Percentiles rank a stretch among this genome's conserved stretches.
Conservation (phyloP, 2,113 vertebrate species). For the Sturnus vulgaris region DNA sequence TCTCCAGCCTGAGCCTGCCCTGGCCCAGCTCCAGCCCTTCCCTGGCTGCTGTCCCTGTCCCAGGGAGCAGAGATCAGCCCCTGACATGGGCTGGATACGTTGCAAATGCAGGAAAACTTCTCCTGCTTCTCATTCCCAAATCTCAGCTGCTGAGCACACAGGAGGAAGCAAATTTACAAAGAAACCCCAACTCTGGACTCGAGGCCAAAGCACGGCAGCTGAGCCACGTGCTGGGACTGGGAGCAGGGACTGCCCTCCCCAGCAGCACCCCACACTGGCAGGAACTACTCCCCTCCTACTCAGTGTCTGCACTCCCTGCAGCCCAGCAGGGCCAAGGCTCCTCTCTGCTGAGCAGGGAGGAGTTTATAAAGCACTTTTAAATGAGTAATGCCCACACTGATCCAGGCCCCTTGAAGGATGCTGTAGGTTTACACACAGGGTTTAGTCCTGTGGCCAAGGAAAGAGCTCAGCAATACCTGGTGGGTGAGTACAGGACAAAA, state of each 20-base stretch:
- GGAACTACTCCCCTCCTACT: not conserved
- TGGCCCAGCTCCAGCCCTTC: not conserved
- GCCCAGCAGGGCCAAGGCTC: not conserved
- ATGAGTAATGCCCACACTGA: not conserved
- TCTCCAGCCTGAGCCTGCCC: not conserved
- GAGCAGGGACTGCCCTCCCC: not conserved
- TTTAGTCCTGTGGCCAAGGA: not conserved
- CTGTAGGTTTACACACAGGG: rapidly evolving
- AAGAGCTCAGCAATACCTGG: not conserved
- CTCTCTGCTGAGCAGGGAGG: not conserved
- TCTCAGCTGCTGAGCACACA: not conserved
- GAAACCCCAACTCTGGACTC: not conserved
- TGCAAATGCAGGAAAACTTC: not conserved
- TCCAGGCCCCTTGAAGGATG: not conserved
- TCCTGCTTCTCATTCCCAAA: not conserved
- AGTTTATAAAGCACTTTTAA: rapidly evolving
- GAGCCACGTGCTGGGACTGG: not conserved
- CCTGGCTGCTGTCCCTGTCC: not conserved
- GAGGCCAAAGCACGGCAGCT: not conserved
- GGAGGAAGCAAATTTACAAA: not conserved
- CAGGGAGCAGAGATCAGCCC: not conserved
- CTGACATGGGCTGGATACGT: rapidly evolving
- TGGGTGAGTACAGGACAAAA: not conserved
- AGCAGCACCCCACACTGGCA: not conserved
- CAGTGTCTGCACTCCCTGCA: not conserved